Evolutionary conservation across 2,797 vertebrate species (phyloP), one percentile per base, ranked within the genome.

Genomic region (Avahi laniger): DNA sequence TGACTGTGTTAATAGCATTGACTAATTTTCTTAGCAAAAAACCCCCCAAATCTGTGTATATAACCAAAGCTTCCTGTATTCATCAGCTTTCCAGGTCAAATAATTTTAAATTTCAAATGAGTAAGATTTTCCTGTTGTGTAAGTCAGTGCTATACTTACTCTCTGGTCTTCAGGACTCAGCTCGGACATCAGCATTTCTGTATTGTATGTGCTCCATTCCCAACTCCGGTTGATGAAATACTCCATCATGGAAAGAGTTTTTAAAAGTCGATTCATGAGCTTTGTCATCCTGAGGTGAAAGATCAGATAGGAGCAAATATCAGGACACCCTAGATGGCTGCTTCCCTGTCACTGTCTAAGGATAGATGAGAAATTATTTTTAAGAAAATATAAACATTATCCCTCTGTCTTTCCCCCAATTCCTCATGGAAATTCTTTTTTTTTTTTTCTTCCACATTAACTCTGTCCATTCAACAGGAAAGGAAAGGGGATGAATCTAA

Each of bases 201-300:
- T 98, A 96, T 99, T 99, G 73, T 99, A 99, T 0, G 99, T 99
- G 98, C 99, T 99, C 99, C 99, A 99, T 17, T 99, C 98, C 99
- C 99, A 99, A 95, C 99, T 99, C 98, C 98, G 99, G 83, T 98
- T 99, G 98, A 99, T 98, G 98, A 99, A 99, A 69, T 99, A 99
- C 98, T 99, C 99, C 97, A 99, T 96, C 95, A 99, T 98, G 86
- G 99, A 97, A 92, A 99, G 98, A 76, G 99, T 99, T 96, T 98
- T 99, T 96, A 99, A 98, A 81, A 99, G 98, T 24, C 99, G 99
- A 85, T 99, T 99, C 97, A 99, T 99, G 96, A 99, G 98, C 88
- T 99, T 99, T 99, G 99, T 99, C 99, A 99, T 99, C 98, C 99
- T 99, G 93, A 76, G 97, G 96, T 2, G 89, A 46, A 59, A 96